Conservation (phyloP, 2,888 invertebrate species). For the Metellina segmentata region DNA sequence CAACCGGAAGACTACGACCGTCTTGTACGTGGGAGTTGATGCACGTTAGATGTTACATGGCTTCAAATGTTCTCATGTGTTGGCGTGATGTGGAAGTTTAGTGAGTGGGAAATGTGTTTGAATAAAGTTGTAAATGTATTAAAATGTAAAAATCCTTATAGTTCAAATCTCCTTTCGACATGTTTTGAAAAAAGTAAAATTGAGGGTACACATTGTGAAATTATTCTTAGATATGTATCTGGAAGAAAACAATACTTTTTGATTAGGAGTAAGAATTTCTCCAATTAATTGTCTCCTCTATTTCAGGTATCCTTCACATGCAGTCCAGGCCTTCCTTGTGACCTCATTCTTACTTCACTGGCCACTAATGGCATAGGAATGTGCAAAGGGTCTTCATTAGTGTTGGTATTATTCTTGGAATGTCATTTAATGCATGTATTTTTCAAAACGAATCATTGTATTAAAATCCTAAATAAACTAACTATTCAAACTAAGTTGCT, state of each 20-base stretch:
- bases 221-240: too few relatives aligned
- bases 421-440: neutral
- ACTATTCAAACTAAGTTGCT: neutral
- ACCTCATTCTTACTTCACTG: slow-evolving; percentile 84
- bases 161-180: too few relatives aligned
- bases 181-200: too few relatives aligned
- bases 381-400: slow-evolving; percentile 80
- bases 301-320: slow-evolving; percentile 84
- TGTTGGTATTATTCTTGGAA: slow-evolving; percentile 76
- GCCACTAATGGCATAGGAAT: slow-evolving; percentile 85
- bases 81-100: too few relatives aligned
- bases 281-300: neutral
- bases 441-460: neutral
- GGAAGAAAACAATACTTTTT: neutral
- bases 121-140: too few relatives aligned
- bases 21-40: too few relatives aligned
- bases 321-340: slow-evolving; percentile 84
- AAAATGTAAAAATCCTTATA: too few relatives aligned
- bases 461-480: neutral
- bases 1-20: too few relatives aligned
- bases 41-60: too few relatives aligned
- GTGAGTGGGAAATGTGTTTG: too few relatives aligned
- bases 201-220: too few relatives aligned
- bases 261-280: neutral
- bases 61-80: too few relatives aligned